These are phyloP conservation scores for Pyxicephalus adspersus DNA, from an alignment of 2,113 vertebrate species.

Conservation along the genomic window DNA sequence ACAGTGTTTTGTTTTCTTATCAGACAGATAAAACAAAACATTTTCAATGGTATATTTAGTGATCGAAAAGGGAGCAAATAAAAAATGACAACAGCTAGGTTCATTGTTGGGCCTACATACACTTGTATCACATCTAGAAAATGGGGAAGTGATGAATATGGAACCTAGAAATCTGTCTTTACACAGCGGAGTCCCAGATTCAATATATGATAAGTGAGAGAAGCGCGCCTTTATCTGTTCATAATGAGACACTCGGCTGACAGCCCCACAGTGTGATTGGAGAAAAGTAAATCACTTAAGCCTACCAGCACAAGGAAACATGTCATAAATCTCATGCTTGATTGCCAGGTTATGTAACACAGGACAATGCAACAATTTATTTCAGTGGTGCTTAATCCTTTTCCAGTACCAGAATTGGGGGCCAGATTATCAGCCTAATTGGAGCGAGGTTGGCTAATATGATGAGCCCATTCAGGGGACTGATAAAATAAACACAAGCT, in stretches of 20 bases:
- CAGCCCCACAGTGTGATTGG: constrained; percentile 12
- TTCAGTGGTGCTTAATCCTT: constrained; percentile 12
- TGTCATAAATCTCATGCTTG: background rate
- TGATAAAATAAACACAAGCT: background rate
- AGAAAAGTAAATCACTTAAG: constrained; percentile 29
- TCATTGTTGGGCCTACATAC: too few species aligned
- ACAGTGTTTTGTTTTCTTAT: too few species aligned
- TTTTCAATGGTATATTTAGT: too few species aligned
- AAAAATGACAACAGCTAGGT: too few species aligned
- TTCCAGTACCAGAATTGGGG: background rate
- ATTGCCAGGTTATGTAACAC: background rate
- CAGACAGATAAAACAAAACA: too few species aligned
- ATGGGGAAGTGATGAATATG: too few species aligned
- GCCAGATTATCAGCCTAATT: constrained; percentile 15
- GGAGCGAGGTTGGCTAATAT: background rate
- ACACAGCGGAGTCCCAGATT: too few species aligned
- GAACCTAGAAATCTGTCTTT: too few species aligned
- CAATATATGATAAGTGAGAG: too few species aligned
- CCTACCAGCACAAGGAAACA: constrained; percentile 17
- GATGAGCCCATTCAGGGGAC: background rate
- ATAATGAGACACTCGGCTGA: constrained; percentile 4
- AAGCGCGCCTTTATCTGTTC: background rate
- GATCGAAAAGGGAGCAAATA: too few species aligned
- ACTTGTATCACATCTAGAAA: too few species aligned
- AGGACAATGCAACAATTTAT: constrained; percentile 11